phyloP scores from a whole-genome alignment of 2,113 vertebrate species.

The Natator depressus region DNA sequence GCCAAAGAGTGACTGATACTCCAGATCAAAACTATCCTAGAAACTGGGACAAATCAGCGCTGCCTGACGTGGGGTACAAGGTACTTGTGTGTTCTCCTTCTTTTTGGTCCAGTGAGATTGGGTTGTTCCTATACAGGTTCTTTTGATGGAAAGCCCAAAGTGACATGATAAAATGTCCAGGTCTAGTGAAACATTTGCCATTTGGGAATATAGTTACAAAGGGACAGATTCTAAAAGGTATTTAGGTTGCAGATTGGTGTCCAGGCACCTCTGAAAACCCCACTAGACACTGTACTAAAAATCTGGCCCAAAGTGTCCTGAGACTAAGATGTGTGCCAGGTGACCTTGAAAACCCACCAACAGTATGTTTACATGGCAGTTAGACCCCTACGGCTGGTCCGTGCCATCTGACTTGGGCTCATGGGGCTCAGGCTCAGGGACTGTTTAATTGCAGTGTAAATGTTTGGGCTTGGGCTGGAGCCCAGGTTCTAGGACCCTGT shows the following conservation, averaged over 20 bases:
- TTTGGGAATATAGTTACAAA: rapidly evolving
- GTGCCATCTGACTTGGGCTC: not conserved
- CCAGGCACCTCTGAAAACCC: not conserved
- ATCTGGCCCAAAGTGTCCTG: not conserved
- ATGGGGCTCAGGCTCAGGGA: not conserved
- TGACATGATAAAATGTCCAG: not conserved
- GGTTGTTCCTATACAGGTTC: not conserved
- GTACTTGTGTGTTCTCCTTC: constrained; percentile 50
- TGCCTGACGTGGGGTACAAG: constrained; percentile 79
- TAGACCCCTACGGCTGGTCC: not conserved
- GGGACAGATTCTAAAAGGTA: not conserved
- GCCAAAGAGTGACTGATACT: constrained; percentile 44
- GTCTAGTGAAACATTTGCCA: not conserved
- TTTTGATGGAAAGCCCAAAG: not conserved
- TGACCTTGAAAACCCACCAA: not conserved
- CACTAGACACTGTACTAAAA: not conserved
- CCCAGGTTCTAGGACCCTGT: not conserved
- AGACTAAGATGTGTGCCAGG: not conserved
- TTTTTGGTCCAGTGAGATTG: rapidly evolving
- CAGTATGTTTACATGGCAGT: not conserved
- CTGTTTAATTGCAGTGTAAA: not conserved
- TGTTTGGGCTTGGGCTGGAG: not conserved
- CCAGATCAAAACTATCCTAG: constrained; percentile 67
- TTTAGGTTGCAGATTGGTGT: not conserved
- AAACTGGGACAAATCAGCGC: constrained; percentile 80